phyloP scores from a whole-genome alignment of 2,888 invertebrate species.

The Sarcophaga rosellei region DNA sequence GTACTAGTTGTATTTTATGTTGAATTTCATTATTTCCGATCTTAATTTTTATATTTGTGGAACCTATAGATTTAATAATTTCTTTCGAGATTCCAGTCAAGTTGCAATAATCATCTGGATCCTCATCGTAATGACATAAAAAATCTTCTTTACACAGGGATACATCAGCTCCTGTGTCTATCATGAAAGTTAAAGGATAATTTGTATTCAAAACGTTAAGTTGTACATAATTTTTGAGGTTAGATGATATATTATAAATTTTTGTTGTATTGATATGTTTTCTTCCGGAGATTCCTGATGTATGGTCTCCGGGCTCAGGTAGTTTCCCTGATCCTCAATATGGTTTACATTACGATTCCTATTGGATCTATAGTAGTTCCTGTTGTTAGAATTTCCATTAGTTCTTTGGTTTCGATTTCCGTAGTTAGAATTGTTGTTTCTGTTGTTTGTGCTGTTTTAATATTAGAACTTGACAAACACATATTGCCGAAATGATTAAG shows the following conservation, averaged over 20 bases:
- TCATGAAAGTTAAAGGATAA: too few species aligned
- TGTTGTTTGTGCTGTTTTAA: neutral
- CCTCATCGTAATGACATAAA: slow-evolving; percentile 20
- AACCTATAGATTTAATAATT: slow-evolving; percentile 22
- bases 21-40: neutral
- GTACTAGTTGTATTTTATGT: slow-evolving; percentile 34
- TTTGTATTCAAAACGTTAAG: too few species aligned
- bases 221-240: too few species aligned
- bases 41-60: slow-evolving; percentile 20
- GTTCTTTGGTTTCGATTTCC: too few species aligned
- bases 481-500: neutral
- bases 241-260: slow-evolving; percentile 13
- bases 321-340: slow-evolving; percentile 16
- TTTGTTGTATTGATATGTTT: slow-evolving; percentile 8
- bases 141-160: slow-evolving; percentile 1
- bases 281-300: slow-evolving; percentile 11
- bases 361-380: slow-evolving; percentile 8
- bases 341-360: slow-evolving; percentile 16
- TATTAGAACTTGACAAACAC: slow-evolving; percentile 19
- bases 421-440: too few species aligned
- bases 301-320: slow-evolving; percentile 13
- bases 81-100: neutral
- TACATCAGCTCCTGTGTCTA: too few species aligned
- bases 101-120: slow-evolving; percentile 26
- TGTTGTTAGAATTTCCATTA: neutral